Evolutionary conservation across 2,888 invertebrate genomes (phyloP), one percentile per base, ranked within the genome.

Genomic region (Phortica magna): DNA sequence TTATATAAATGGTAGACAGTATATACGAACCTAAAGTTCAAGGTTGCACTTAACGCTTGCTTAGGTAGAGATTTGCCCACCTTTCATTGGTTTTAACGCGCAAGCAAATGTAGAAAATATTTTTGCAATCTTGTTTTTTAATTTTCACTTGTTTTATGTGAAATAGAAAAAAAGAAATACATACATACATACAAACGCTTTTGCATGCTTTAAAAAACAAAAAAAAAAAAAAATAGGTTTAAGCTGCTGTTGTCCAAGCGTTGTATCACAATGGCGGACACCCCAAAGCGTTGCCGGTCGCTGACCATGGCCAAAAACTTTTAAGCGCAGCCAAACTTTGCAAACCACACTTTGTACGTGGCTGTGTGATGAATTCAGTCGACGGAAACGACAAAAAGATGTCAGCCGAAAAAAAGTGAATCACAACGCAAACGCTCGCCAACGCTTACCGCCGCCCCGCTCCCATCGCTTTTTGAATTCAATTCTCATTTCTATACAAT

Each of bases 401-500:
- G 31, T 31, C 31, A 31, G 31, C 31, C 61, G 14, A 61, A 61
- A 22, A 4, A 17, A n/a, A n/a, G n/a, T n/a, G n/a, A n/a, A n/a
- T n/a, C n/a, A n/a, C n/a, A n/a, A n/a, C n/a, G n/a, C n/a, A n/a
- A n/a, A n/a, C n/a, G n/a, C n/a, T n/a, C n/a, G n/a, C n/a, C n/a
- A n/a, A n/a, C n/a, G n/a, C n/a, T n/a, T n/a, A n/a, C n/a, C n/a
- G n/a, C n/a, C n/a, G n/a, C n/a, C n/a, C 65, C 65, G 39, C 39
- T 65, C 65, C n/a, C n/a, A n/a, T n/a, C n/a, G n/a, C n/a, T n/a
- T n/a, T n/a, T 48, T 14, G 5, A 48, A 31, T 14, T 14, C 9
- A 48, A 14, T 14, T 48, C 10, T 3, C 48, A 14, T 48, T 48
- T 12, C 9, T 48, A 12, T 48, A 43, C 73, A 76, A 78, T 78